Evolutionary conservation across 2,797 vertebrate genomes (phyloP), one percentile per base, ranked within the genome.

Genomic region (Xerus rutilus): DNA sequence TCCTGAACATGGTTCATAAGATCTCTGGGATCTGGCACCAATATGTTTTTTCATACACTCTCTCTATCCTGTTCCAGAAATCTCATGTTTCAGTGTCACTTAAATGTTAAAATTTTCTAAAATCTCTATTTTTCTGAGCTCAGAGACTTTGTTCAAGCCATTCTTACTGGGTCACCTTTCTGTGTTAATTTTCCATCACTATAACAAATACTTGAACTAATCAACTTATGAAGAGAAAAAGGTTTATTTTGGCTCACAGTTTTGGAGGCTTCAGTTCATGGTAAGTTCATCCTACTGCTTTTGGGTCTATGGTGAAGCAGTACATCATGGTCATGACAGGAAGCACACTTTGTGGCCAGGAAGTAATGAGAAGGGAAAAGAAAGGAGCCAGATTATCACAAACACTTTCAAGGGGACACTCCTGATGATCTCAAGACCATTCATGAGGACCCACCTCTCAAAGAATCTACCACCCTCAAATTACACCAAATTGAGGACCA

Each of bases 91-190:
- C 17, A 32, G 7, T 47, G 57, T 79, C 8, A 57, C 28, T 39
- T 59, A 67, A 78, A 59, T 81, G 67, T 77, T n/a, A 14, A 59
- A 67, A 57, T 73, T 77, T 8, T 86, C 54, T 9, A n/a, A 59
- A 49, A 69, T 13, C 39, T 21, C 0, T 21, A 23, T 0, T 73
- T 25, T 67, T 45, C 45, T 0, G 21, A 20, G 35, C 21, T 83
- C 43, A 25, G 8, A n/a, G 23, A 89, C 18, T 59, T 93, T 59
- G 17, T 1, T 30, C 6, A 23, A 28, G 9, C 3, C 23, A 30
- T 3, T 21, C 20, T 1, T 52, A 35, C 3, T 39, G 5, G 30
- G 25, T 52, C 5, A 8, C 1, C 1, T 2, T 72, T 70, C 4
- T 84, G 0, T 57, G 30, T 45, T 92, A 69, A 25, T 59, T 77